Conservation (phyloP, 2,113 vertebrate genomes). For the Lagopus leucura region DNA sequence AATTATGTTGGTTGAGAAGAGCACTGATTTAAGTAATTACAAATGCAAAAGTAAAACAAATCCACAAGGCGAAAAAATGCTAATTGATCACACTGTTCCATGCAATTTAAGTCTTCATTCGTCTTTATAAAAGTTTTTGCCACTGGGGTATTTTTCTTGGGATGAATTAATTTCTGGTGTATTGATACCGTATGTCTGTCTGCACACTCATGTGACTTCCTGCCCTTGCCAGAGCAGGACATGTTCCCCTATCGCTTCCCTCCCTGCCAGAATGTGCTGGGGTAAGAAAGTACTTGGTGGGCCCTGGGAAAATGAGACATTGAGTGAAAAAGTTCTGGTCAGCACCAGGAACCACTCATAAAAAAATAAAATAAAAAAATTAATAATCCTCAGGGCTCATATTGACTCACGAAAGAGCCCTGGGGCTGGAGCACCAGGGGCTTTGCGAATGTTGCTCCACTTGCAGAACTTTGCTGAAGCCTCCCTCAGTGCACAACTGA, state of each 20-base stretch:
- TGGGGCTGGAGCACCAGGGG: background rate
- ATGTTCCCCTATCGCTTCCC: background rate
- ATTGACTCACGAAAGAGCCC: background rate
- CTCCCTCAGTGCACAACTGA: background rate
- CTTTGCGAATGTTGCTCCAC: background rate
- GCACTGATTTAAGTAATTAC: slow-evolving; percentile 68
- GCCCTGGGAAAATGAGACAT: background rate
- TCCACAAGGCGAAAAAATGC: background rate
- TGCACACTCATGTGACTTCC: fast-evolving
- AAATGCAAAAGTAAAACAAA: slow-evolving; percentile 63
- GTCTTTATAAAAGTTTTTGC: background rate
- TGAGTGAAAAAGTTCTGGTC: background rate
- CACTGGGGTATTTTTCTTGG: background rate
- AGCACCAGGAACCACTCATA: fast-evolving
- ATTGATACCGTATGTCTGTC: background rate
- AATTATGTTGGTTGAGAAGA: slow-evolving; percentile 64
- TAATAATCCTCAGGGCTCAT: background rate
- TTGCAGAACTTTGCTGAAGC: background rate
- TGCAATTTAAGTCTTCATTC: background rate
- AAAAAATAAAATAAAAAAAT: background rate
- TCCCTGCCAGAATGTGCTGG: background rate
- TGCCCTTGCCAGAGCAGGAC: background rate
- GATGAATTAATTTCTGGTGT: background rate
- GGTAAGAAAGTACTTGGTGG: background rate
- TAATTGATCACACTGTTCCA: background rate